Percentiles rank a stretch among this genome's conserved stretches.
phyloP scores from a whole-genome alignment of 2,113 vertebrate genomes.

The Geococcyx californianus region DNA sequence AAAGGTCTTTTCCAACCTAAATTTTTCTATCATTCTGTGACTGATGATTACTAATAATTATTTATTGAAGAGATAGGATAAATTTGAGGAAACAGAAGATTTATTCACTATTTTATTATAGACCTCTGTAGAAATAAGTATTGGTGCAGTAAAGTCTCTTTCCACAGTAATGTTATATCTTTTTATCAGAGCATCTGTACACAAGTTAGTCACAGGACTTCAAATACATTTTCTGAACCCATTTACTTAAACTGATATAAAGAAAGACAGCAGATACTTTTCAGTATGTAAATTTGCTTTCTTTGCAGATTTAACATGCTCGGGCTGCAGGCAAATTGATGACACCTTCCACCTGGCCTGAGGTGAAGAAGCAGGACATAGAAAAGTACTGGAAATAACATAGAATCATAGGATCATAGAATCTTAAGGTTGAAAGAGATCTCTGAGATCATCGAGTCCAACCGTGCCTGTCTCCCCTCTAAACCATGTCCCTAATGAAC shows the following conservation, averaged over 20 bases:
- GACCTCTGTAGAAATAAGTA: background rate
- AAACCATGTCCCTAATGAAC: no score
- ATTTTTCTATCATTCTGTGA: background rate
- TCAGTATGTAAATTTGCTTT: background rate
- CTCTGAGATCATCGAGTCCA: no score
- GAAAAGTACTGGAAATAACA: background rate
- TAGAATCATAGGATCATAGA: no score
- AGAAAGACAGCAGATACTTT: background rate
- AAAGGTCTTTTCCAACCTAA: no score
- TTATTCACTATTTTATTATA: background rate
- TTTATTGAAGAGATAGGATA: background rate
- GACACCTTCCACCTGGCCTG: background rate
- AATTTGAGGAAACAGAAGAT: background rate
- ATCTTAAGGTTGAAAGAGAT: no score
- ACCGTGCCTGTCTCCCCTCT: no score
- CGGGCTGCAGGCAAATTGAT: background rate
- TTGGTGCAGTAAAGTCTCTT: background rate
- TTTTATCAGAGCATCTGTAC: background rate
- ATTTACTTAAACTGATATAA: background rate
- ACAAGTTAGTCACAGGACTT: background rate
- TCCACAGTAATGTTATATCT: background rate
- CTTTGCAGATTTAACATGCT: background rate
- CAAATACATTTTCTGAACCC: background rate
- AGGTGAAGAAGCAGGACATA: background rate
- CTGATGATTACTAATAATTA: background rate